These are phyloP conservation scores for Taenioides sp. DNA, from an alignment of 2,797 vertebrate species.

Conservation along the genomic window DNA sequence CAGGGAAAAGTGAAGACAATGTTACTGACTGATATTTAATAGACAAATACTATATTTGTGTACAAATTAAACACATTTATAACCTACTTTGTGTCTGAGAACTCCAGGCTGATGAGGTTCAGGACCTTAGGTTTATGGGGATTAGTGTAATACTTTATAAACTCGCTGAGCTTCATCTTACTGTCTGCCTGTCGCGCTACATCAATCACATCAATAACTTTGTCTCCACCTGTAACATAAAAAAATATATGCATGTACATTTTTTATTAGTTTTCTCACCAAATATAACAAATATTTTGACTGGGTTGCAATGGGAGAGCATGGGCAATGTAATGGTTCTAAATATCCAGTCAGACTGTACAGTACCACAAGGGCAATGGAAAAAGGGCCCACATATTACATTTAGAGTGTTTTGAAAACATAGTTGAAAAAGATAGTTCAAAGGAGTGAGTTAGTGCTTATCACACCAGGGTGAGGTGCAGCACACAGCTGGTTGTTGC, in stretches of 20 bases:
- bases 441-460: slow-evolving; percentile 57
- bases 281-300: neutral
- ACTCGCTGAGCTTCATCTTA: slow-evolving; percentile 97
- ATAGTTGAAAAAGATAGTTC: slow-evolving; percentile 16
- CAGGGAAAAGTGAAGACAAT: neutral
- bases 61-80: neutral
- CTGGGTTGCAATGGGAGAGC: neutral
- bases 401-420: neutral
- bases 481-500: slow-evolving; percentile 74
- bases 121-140: slow-evolving; percentile 92
- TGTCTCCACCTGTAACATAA: slow-evolving; percentile 85
- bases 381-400: neutral
- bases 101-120: slow-evolving; percentile 99
- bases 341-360: neutral
- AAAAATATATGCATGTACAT: neutral
- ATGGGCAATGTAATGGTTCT: neutral
- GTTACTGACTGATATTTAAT: neutral
- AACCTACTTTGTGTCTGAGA: slow-evolving; percentile 96
- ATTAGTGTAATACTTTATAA: slow-evolving; percentile 93
- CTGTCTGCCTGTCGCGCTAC: slow-evolving; percentile 98
- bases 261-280: neutral
- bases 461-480: slow-evolving; percentile 65
- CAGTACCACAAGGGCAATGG: neutral
- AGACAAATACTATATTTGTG: neutral
- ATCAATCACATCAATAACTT: slow-evolving; percentile 97